Base-by-base conservation (phyloP, 2,113 vertebrate genomes). In the Chascanopsetta lugubris region DNA sequence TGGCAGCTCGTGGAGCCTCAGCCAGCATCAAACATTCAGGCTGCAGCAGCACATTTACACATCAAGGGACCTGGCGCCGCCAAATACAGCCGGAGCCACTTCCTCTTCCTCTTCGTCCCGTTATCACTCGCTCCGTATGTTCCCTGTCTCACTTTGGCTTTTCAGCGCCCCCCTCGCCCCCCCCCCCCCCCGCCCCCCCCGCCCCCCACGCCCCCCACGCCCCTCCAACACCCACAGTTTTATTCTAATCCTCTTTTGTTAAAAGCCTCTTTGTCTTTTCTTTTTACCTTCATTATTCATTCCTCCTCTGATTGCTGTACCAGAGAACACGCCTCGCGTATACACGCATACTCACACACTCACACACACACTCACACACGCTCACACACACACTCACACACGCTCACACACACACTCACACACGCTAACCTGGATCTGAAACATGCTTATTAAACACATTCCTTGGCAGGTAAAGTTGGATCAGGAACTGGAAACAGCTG, bases 11-110 rank as follows among this genome's bases (percentile, higher is more conserved):
- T 68, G 9, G 53, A 56, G 68, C 32, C 74, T 74, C 79, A 15
- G 79, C 80, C 58, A 61, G 75, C 79, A 85, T 87, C 85, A 89
- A 86, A 89, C 80, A 85, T 87, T 86, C 77, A 83, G 75, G 42
- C 51, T 5, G 72, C 81, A 73, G 77, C 53, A 72, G 63, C 21
- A 0, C 72, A 89, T 89, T 89, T 86, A 61, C 87, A 89, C 83
- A 82, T 87, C 84, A 87, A 87, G 87, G 72, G 75, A 77, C 61
- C 30, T 53, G 0, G 72, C 75, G 50, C 61, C 48, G 79, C 71
- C 75, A 57, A 77, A 75, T 71, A 60, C 55, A 67, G 65, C 62
- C 25, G 17, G 62, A 83, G 71, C 67, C 53, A 67, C 58, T 53
- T 63, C 45, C 65, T 48, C 74, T 71, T 34, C 65, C 58, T 42